Conservation (phyloP, 2,113 vertebrate genomes). For the Micronycteris hirsuta region DNA sequence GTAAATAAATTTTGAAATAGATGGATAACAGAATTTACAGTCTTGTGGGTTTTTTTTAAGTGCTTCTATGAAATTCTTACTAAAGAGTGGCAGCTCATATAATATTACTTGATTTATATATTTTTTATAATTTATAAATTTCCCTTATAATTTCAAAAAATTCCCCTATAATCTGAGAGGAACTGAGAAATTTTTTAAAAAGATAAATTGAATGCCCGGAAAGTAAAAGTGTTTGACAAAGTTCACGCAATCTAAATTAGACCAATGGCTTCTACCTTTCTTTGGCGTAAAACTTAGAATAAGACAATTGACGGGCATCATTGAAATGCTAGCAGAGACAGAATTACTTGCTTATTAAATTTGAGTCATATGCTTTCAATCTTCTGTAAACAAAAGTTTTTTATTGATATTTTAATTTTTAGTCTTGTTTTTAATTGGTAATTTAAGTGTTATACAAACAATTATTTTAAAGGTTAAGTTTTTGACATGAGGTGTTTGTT, state of each 20-base stretch:
- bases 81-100: neutral
- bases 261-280: neutral
- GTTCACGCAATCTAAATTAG: neutral
- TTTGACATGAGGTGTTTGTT: neutral
- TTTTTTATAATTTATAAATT: neutral
- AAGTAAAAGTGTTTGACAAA: neutral
- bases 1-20: neutral
- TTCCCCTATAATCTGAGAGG: neutral
- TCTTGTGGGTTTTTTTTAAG: neutral
- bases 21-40: neutral
- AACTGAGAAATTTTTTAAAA: too few species aligned
- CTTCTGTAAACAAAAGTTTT: neutral
- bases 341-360: neutral
- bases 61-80: neutral
- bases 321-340: neutral
- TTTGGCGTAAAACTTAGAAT: neutral
- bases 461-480: neutral
- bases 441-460: neutral
- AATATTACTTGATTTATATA: neutral
- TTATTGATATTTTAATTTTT: neutral
- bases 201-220: neutral
- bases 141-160: neutral
- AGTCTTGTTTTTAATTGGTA: neutral
- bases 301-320: neutral
- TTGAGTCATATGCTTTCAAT: neutral